A percentile compares a stretch with the other conserved stretches of the same genome.
Evolutionary conservation across 2,888 invertebrate species (phyloP).

Genomic region (Volucella zonaria): DNA sequence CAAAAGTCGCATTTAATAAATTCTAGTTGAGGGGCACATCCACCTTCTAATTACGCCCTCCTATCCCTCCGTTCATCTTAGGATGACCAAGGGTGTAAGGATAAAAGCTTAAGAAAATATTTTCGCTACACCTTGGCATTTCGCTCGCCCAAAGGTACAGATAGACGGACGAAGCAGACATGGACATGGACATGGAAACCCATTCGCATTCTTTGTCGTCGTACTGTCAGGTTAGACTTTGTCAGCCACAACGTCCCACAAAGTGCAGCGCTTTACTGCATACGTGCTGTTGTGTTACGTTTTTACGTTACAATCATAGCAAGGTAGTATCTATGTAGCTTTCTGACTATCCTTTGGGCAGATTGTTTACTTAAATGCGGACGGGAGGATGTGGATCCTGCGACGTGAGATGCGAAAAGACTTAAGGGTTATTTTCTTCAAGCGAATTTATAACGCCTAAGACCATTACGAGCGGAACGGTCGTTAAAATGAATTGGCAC

Average conservation of each 20-base stretch:
- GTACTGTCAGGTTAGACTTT: slow-evolving; percentile 41
- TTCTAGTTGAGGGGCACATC: slow-evolving; percentile 49
- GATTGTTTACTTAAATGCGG: slow-evolving; percentile 65
- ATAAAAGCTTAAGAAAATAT: slow-evolving; percentile 72
- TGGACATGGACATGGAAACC: not conserved
- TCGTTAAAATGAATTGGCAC: slow-evolving; percentile 74
- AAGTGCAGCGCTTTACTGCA: slow-evolving; percentile 66
- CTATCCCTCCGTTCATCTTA: not conserved
- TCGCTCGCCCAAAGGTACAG: slow-evolving; percentile 53
- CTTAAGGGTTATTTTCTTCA: slow-evolving; percentile 65
- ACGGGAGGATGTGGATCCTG: not conserved
- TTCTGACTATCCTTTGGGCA: slow-evolving; percentile 57
- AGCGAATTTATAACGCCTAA: slow-evolving; percentile 73
- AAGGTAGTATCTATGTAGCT: slow-evolving; percentile 11
- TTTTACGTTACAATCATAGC: slow-evolving; percentile 35
- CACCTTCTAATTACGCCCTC: slow-evolving; percentile 34
- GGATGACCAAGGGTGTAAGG: slow-evolving; percentile 60
- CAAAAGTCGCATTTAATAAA: slow-evolving; percentile 74
- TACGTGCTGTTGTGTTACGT: slow-evolving; percentile 54
- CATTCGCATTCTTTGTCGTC: slow-evolving; percentile 62
- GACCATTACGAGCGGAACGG: slow-evolving; percentile 62
- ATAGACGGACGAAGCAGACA: slow-evolving; percentile 5
- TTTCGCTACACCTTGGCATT: slow-evolving; percentile 72
- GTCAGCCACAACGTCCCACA: slow-evolving; percentile 42
- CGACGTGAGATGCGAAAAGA: slow-evolving; percentile 10